phyloP scores from a whole-genome alignment of 2,797 vertebrate genomes.

The Crenichthys baileyi region DNA sequence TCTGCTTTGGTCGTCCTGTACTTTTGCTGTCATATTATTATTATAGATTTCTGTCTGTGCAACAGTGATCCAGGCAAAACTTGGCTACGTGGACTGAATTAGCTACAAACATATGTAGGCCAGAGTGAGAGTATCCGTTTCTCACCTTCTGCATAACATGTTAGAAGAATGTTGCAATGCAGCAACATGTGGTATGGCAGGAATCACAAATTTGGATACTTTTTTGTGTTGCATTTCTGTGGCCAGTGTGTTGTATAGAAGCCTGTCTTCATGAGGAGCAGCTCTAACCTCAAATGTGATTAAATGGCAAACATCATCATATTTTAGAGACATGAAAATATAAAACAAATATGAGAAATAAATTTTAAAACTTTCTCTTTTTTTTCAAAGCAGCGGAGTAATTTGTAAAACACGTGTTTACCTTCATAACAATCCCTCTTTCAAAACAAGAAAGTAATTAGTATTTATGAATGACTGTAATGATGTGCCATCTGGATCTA shows the following conservation, averaged over 20 bases:
- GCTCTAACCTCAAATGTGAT: constrained; percentile 38
- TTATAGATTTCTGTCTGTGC: constrained; percentile 72
- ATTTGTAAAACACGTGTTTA: neutral
- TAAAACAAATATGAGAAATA: neutral
- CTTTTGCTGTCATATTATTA: constrained; percentile 79
- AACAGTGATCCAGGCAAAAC: constrained; percentile 76
- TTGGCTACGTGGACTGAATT: constrained; percentile 74
- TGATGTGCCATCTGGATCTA: neutral
- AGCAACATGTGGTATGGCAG: constrained; percentile 36
- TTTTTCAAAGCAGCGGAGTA: neutral
- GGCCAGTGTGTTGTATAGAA: constrained; percentile 36
- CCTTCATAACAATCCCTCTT: neutral
- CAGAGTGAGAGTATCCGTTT: constrained; percentile 64
- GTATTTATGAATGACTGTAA: neutral
- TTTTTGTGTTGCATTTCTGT: constrained; percentile 46
- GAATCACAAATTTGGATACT: constrained; percentile 35
- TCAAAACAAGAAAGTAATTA: neutral
- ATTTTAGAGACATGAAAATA: neutral
- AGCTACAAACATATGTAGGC: constrained; percentile 62
- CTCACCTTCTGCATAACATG: constrained; percentile 59
- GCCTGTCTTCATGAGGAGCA: constrained; percentile 27
- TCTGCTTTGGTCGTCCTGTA: constrained; percentile 66
- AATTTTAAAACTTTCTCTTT: neutral
- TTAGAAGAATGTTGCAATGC: constrained; percentile 41
- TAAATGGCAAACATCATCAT: constrained; percentile 9